Conservation (phyloP, 2,797 vertebrate genomes). For the Muraenolepis orangiensis region DNA sequence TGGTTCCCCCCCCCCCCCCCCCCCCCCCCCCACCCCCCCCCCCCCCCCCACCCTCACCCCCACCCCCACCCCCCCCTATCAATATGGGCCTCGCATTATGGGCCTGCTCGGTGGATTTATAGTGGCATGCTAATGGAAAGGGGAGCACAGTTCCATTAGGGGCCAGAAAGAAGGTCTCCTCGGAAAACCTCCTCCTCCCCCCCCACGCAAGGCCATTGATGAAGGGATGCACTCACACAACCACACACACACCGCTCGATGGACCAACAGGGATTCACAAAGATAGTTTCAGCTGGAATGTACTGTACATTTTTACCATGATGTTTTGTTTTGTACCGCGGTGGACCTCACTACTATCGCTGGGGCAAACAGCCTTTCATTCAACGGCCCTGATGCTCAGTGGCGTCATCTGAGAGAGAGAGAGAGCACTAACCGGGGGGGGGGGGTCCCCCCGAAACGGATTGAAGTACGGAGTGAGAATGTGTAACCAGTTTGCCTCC, state of each 20-base stretch:
- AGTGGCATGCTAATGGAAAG: neutral
- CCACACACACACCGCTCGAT: neutral
- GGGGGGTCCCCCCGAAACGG: no score
- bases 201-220: neutral
- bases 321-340: neutral
- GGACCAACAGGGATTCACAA: neutral
- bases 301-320: neutral
- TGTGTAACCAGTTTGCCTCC: no score
- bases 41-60: no score
- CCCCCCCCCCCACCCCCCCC: no score
- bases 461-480: no score
- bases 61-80: neutral
- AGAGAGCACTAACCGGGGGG: no score
- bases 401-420: no score
- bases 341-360: no score
- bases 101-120: neutral
- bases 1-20: no score
- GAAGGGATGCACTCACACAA: slow-evolving; percentile 14
- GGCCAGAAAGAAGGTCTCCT: slow-evolving; percentile 28
- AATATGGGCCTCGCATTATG: neutral
- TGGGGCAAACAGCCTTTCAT: no score
- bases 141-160: slow-evolving; percentile 6
- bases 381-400: no score
- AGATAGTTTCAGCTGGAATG: neutral
- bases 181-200: neutral